Percentiles rank a stretch among this genome's conserved stretches.
These are phyloP conservation scores for Bothrops alternatus DNA, from an alignment of 2,797 vertebrate species.

Conservation along the genomic window DNA sequence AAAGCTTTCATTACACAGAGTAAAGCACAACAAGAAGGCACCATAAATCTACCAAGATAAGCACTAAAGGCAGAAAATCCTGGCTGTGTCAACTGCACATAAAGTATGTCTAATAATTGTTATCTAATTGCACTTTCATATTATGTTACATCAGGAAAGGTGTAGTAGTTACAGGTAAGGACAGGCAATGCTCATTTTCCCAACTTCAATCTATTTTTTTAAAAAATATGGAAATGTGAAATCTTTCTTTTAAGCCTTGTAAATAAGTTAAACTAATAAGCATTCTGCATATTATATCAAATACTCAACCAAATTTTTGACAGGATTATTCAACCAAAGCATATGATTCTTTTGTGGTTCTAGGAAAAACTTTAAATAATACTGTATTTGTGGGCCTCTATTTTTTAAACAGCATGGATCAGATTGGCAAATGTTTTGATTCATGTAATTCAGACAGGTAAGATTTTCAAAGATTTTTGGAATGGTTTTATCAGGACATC, in stretches of 20 bases:
- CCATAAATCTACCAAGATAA: slow-evolving; percentile 30
- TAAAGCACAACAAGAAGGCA: slow-evolving; percentile 15
- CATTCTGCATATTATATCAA: neutral
- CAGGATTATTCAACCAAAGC: neutral
- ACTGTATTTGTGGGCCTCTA: neutral
- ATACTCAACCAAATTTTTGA: neutral
- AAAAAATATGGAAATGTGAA: neutral
- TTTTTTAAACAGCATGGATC: neutral
- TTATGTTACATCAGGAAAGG: neutral
- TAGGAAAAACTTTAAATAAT: neutral
- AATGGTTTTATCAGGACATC: neutral
- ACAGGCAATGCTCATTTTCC: neutral
- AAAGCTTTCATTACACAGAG: slow-evolving; percentile 39
- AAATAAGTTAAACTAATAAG: neutral
- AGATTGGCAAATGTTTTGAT: neutral
- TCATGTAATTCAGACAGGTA: neutral
- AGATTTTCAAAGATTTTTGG: neutral
- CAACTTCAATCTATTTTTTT: neutral
- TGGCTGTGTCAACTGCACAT: neutral
- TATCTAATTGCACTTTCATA: slow-evolving; percentile 18
- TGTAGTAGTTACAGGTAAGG: slow-evolving; percentile 16
- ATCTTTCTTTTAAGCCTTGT: neutral
- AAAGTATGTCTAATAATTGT: neutral
- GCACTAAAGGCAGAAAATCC: neutral
- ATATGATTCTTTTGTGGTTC: neutral